Conservation (phyloP, 2,113 vertebrate species). For the Pycnonotus jocosus region DNA sequence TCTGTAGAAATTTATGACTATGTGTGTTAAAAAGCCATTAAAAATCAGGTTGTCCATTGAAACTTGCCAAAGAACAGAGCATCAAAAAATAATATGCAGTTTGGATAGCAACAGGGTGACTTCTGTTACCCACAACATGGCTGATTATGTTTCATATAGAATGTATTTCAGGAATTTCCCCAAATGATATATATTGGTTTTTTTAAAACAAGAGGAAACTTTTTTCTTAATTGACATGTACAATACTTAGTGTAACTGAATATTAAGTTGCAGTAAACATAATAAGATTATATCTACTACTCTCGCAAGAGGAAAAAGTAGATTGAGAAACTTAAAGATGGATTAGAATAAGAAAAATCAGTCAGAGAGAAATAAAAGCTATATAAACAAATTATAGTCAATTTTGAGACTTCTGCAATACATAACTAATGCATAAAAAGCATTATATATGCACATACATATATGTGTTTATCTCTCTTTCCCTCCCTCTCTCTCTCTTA, state of each 20-base stretch:
- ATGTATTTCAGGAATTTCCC: neutral
- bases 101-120: neutral
- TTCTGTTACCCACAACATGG: neutral
- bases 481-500: neutral
- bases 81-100: neutral
- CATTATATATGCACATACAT: slow-evolving; percentile 4
- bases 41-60: neutral
- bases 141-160: neutral
- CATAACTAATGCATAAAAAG: neutral
- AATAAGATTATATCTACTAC: neutral
- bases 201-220: neutral
- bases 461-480: neutral
- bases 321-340: neutral
- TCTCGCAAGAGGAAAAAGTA: neutral
- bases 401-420: neutral
- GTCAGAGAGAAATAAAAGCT: neutral
- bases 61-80: neutral
- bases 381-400: slow-evolving; percentile 15
- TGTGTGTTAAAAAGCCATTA: neutral
- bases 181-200: neutral
- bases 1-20: neutral
- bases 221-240: neutral
- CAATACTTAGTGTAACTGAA: neutral
- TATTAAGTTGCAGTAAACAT: neutral
- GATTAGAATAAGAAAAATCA: neutral